These are phyloP conservation scores for Ceratina calcarata DNA, from an alignment of 1,140 invertebrate species.

Conservation along the genomic window DNA sequence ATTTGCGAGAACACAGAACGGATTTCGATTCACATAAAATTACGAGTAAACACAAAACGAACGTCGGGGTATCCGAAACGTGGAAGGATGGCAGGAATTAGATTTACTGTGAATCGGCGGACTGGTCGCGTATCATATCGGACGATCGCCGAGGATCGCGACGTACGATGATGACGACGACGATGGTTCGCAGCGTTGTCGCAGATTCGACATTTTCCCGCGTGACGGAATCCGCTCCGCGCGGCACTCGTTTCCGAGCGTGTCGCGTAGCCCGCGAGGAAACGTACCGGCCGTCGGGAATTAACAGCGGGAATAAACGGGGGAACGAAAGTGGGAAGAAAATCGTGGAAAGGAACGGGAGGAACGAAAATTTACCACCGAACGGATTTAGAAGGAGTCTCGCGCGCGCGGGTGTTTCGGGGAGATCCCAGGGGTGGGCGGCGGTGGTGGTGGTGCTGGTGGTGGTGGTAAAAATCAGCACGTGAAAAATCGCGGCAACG, in stretches of 20 bases:
- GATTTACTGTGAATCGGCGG: too few species aligned
- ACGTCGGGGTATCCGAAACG: too few species aligned
- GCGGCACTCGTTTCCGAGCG: conserved; percentile 36
- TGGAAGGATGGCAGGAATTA: not conserved
- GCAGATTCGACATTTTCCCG: conserved; percentile 20
- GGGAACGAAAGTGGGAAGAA: not conserved
- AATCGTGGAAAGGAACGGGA: not conserved
- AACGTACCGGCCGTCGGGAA: not conserved
- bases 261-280: not conserved
- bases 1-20: too few species aligned
- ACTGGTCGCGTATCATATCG: conserved; percentile 13
- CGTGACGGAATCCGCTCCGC: conserved; percentile 26
- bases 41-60: not conserved
- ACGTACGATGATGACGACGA: not conserved
- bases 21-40: not conserved
- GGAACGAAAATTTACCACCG: conserved; percentile 18
- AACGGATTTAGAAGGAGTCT: not conserved
- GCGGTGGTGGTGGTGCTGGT: not conserved
- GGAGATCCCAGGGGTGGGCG: not conserved
- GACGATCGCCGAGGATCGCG: conserved; percentile 1
- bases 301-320: not conserved
- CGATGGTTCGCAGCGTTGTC: conserved; percentile 31
- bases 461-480: conserved; percentile 54
- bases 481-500: conserved; percentile 58
- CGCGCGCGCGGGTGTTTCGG: conserved; percentile 5